Base-by-base conservation (phyloP, 2,888 invertebrate genomes). In the Amphiduros pacificus region DNA sequence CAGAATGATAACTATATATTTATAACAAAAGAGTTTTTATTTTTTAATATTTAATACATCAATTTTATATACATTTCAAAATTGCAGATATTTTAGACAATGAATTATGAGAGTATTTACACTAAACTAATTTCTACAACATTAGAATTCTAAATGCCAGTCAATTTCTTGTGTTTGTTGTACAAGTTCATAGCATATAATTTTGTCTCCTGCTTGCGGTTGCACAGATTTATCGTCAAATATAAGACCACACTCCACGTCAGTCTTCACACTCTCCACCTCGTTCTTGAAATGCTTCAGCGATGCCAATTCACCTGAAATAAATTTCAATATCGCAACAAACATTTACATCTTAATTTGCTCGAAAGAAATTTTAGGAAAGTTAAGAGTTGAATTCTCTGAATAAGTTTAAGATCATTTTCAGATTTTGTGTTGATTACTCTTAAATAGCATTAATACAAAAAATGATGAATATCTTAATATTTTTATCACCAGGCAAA, bases 281-380 rank as follows among this genome's bases (percentile, higher is more conserved):
- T 96, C 95, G 55, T 89, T 88, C 79, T 96, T 97, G 52, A 93
- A 83, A 82, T 96, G 94, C 70, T 90, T 88, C 89, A 98, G 89
- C 0, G 94, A 93, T 28, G 86, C 84, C 59, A 94, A 76, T 68
- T 85, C 84, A 54, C 93, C 93, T 83, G 71, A 2, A 73, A 31
- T 5, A 22, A 49, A 48, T 36, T 9, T 4, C 11, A 14, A 36
- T 36, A 14, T 36, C 11, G 9, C 14, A 36, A 36, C 14, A 11
- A 17, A 36, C 36, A 36, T 36, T 9, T 36, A 36, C 36, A 36
- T 36, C 17, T 36, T 36, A 17, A 11, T 36, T 36, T 36, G 36
- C 36, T 11, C 9, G 9, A 36, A 9, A 36, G 36, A 36, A 36
- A 36, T n/a, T n/a, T n/a, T n/a, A n/a, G n/a, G n/a, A n/a, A n/a